Base-by-base conservation (phyloP, 2,888 invertebrate species). In the Sinelater perroti region DNA sequence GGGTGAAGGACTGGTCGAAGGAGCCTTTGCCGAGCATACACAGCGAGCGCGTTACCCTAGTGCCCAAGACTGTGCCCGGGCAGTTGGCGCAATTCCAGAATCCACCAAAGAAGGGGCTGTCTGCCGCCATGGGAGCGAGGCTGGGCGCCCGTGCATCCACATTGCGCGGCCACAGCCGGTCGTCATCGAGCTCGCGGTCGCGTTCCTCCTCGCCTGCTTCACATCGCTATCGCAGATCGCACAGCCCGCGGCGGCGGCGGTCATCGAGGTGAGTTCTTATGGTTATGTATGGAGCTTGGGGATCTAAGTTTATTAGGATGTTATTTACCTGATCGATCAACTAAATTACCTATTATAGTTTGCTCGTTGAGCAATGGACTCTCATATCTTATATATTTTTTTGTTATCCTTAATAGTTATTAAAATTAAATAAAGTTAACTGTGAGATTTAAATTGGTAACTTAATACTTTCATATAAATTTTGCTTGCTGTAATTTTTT, bases 1-100 rank as follows among this genome's bases (percentile, higher is more conserved):
- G 90, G 86, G 88, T 89, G 1, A 91, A 94, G 73, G 93, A 98
- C 80, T 99, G 99, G 99, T 90, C 90, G 69, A 87, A 86, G 62
- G 97, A 98, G 76, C 93, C 96, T 20, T 84, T 97, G 66, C 97
- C 97, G 31, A 91, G 89, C 77, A 90, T 91, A 50, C 86, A 90
- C 72, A 91, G 91, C 75, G 91, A 91, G 75, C 83, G 89, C 26
- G 86, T 87, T 78, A 85, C 81, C 63, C 80, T 87, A 71, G 82
- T 85, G 52, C 85, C 85, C 17, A 86, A 86, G 70, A 82, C 85
- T 46, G 83, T 85, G 18, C 78, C 82, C 63, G 82, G 85, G 63
- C 77, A 83, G 66, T 73, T 87, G 68, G 76, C 83, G 61, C 79
- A 85, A 70, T 84, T 83, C 74, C 87, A 87, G 73, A 86, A 84